Evolutionary conservation across 2,888 invertebrate genomes (phyloP).

Genomic region (Erannis defoliaria): DNA sequence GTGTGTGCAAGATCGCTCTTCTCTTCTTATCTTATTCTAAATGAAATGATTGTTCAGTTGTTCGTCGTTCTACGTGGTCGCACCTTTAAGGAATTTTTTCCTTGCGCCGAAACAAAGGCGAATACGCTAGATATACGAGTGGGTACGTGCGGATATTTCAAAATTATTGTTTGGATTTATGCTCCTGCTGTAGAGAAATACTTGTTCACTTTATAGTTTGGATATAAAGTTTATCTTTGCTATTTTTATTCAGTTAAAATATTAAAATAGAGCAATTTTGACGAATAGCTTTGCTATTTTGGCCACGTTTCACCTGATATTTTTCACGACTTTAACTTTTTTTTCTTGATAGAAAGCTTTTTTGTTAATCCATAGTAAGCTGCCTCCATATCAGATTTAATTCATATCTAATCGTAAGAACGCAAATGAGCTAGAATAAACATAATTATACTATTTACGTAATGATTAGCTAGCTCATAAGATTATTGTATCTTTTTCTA

Average conservation of each 20-base stretch:
- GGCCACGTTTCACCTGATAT: too few species aligned
- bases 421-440: too few species aligned
- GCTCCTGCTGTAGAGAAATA: slow-evolving; percentile 22
- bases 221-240: slow-evolving; percentile 18
- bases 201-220: slow-evolving; percentile 29
- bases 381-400: too few species aligned
- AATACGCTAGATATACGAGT: slow-evolving; percentile 37
- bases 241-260: slow-evolving; percentile 17
- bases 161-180: slow-evolving; percentile 41
- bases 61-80: neutral
- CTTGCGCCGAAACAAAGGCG: slow-evolving; percentile 50
- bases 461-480: too few species aligned
- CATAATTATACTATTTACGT: too few species aligned
- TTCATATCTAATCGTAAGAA: too few species aligned
- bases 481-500: too few species aligned
- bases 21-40: neutral
- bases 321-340: too few species aligned
- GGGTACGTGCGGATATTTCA: slow-evolving; percentile 38
- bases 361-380: too few species aligned
- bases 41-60: neutral
- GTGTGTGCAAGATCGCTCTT: too few species aligned
- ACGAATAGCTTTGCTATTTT: neutral
- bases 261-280: slow-evolving; percentile 4
- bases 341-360: too few species aligned
- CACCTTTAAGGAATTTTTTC: slow-evolving; percentile 56